Conservation (phyloP, 2,113 vertebrate species). For the Lipophrys pholis region DNA sequence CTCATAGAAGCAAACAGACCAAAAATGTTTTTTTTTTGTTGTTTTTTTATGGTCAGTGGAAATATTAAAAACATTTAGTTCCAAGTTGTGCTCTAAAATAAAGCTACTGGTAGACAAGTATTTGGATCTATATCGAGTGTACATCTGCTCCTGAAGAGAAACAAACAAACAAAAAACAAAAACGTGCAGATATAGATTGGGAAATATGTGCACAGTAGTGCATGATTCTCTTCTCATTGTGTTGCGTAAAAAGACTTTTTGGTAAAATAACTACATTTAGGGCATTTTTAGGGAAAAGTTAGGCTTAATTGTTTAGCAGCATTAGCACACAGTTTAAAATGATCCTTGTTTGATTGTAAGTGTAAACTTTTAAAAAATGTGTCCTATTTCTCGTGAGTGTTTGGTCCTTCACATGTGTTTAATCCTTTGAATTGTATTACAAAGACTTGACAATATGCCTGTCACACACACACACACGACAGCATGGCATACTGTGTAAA, state of each 20-base stretch:
- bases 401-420: background rate
- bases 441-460: conserved; percentile 29
- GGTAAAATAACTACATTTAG: background rate
- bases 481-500: conserved; percentile 25
- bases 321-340: background rate
- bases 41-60: background rate
- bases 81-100: background rate
- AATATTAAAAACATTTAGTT: background rate
- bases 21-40: conserved; percentile 6
- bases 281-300: conserved; percentile 11
- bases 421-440: background rate
- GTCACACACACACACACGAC: conserved; percentile 17
- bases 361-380: background rate
- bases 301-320: conserved; percentile 5
- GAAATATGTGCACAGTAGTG: background rate
- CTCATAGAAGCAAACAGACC: conserved; percentile 16
- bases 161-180: background rate
- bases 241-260: background rate
- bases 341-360: background rate
- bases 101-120: background rate
- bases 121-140: background rate
- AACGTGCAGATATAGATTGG: background rate
- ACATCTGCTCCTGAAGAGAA: no score
- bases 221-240: background rate
- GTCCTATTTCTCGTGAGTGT: background rate